phyloP scores from a whole-genome alignment of 2,113 vertebrate genomes.

The Etheostoma spectabile region DNA sequence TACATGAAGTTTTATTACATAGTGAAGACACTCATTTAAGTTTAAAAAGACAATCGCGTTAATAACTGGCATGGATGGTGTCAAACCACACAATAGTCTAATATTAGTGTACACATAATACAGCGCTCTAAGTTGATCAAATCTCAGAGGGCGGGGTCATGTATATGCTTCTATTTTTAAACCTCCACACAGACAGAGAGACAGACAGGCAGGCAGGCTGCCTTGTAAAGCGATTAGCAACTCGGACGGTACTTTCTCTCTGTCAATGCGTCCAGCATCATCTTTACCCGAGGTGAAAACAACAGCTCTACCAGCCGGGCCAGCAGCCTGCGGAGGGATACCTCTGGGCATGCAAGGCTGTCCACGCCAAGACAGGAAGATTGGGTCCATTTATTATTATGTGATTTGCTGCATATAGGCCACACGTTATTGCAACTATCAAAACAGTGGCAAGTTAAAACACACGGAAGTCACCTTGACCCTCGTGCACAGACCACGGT shows the following conservation, averaged over 20 bases:
- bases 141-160: conserved; percentile 67
- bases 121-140: conserved; percentile 52
- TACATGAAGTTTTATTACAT: neutral
- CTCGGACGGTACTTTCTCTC: conserved; percentile 77
- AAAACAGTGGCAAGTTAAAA: neutral
- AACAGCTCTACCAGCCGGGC: conserved; percentile 58
- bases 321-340: conserved; percentile 48
- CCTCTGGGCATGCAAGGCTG: conserved; percentile 45
- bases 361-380: conserved; percentile 30
- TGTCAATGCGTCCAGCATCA: conserved; percentile 74
- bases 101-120: conserved; percentile 34
- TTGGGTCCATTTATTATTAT: neutral
- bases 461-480: conserved; percentile 29
- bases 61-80: neutral
- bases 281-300: conserved; percentile 65
- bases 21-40: neutral
- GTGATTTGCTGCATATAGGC: neutral
- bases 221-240: conserved; percentile 81
- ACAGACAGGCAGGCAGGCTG: conserved; percentile 33
- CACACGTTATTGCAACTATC: neutral
- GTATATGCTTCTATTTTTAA: conserved; percentile 79
- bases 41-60: neutral
- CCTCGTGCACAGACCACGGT: neutral
- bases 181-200: conserved; percentile 59
- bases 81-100: conserved; percentile 5